Evolutionary conservation across 2,797 vertebrate species (phyloP), one percentile per base, ranked within the genome.

Genomic region (Danio kyathit): DNA sequence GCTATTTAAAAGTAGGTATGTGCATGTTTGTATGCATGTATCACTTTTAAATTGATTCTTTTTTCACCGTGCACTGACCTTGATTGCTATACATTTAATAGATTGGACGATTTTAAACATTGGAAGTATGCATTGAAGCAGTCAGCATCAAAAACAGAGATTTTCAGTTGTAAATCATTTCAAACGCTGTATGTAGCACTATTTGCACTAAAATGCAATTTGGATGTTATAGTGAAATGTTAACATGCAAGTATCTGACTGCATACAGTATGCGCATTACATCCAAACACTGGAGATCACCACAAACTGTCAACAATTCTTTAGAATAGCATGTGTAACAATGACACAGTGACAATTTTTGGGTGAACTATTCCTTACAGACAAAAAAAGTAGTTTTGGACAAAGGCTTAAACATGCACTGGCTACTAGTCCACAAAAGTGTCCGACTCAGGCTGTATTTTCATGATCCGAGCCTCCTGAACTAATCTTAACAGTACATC

Each of bases 401-500:
- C 83, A 84, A 86, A 85, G 82, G 86, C 86, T 83, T 71, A 89
- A 87, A 84, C 83, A 91, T 90, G 90, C 85, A 76, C 84, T 83
- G 88, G 86, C 86, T 84, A 90, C 83, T 90, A 76, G 84, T 86
- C 86, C 89, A 84, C 87, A 86, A 86, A 84, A 80, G 84, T 85
- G 81, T 77, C 83, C 76, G 67, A 85, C 86, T 86, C 48, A 67
- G 85, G 84, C 82, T 82, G 84, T 84, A 86, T 88, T 84, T 90
- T 87, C 86, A 82, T 88, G 86, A 87, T 87, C 88, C 83, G 84
- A 84, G 83, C 79, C 87, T 90, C 87, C 86, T 86, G 88, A 86
- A 89, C 89, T 86, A 65, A 92, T 89, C 87, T 87, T 87, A 89
- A 92, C 88, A 87, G 88, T 87, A 85, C 46, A 83, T 88, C 87